Evolutionary conservation across 2,797 vertebrate species (phyloP).

Genomic region (Sus cebifrons): DNA sequence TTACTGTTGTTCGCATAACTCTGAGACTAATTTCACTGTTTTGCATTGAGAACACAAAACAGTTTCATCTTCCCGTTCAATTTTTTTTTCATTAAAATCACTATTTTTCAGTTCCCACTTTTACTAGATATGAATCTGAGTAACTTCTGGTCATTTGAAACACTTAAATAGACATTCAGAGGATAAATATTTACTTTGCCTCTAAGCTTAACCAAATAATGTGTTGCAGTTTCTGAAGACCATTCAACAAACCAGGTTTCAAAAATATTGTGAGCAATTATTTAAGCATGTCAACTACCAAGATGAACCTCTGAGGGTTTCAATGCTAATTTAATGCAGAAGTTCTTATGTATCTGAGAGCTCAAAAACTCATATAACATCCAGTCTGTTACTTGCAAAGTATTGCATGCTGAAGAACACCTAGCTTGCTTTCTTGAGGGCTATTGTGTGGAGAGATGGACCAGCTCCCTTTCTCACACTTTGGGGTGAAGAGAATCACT

Average conservation of each 20-base stretch:
- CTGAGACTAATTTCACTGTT: conserved; percentile 12
- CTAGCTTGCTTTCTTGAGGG: neutral
- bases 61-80: neutral
- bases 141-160: conserved; percentile 41
- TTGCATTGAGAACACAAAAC: conserved; percentile 29
- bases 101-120: neutral
- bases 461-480: neutral
- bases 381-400: neutral
- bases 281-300: neutral
- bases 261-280: conserved; percentile 12
- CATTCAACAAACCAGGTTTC: neutral
- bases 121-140: conserved; percentile 10
- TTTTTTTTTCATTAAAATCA: conserved; percentile 54
- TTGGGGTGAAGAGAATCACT: neutral
- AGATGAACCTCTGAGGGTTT: conserved; percentile 22
- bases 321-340: neutral
- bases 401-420: neutral
- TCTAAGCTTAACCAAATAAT: neutral
- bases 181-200: conserved; percentile 56
- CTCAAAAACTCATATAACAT: neutral
- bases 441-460: neutral
- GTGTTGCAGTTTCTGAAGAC: neutral
- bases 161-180: neutral
- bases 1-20: conserved; percentile 22
- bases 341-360: neutral